Evolutionary conservation across 2,888 invertebrate genomes (phyloP).

Genomic region (Cryptophagus acutangulus): DNA sequence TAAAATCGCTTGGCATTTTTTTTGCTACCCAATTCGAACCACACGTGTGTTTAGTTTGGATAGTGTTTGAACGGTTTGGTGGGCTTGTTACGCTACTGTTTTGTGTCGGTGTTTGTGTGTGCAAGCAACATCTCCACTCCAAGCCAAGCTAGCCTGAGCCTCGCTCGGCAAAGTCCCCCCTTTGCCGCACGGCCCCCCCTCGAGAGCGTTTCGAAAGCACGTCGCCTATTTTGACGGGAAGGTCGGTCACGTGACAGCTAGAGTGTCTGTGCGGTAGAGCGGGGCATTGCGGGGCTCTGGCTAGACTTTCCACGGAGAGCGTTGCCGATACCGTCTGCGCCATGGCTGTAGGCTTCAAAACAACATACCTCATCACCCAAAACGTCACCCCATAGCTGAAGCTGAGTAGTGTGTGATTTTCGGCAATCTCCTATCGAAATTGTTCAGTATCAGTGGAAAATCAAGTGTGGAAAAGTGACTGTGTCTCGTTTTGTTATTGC

Average conservation of each 20-base stretch:
- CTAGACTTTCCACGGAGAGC: constrained; percentile 54
- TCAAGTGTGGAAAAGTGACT: not conserved
- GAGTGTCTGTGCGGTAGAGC: constrained; percentile 33
- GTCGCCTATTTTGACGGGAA: constrained; percentile 75
- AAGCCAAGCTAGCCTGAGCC: too few species aligned
- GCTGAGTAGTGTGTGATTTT: not conserved
- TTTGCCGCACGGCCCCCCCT: constrained; percentile 9
- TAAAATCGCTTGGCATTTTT: too few species aligned
- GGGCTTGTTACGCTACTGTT: too few species aligned
- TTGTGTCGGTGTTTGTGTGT: too few species aligned
- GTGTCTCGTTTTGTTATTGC: too few species aligned
- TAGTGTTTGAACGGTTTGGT: too few species aligned
- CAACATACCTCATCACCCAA: not conserved
- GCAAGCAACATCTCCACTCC: too few species aligned
- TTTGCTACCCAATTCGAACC: too few species aligned
- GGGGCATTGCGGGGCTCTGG: constrained; percentile 41
- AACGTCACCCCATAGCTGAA: too few species aligned
- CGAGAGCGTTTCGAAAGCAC: constrained; percentile 24
- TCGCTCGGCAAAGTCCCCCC: constrained; percentile 1
- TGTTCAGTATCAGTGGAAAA: not conserved
- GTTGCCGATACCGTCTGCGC: constrained; percentile 7
- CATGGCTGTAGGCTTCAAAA: constrained; percentile 18
- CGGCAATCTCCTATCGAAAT: not conserved
- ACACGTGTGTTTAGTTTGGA: too few species aligned
- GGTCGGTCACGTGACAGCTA: constrained; percentile 71